Evolutionary conservation across 2,888 invertebrate genomes (phyloP), one percentile per base, ranked within the genome.

Genomic region (Caenorhabditis doughertyi): DNA sequence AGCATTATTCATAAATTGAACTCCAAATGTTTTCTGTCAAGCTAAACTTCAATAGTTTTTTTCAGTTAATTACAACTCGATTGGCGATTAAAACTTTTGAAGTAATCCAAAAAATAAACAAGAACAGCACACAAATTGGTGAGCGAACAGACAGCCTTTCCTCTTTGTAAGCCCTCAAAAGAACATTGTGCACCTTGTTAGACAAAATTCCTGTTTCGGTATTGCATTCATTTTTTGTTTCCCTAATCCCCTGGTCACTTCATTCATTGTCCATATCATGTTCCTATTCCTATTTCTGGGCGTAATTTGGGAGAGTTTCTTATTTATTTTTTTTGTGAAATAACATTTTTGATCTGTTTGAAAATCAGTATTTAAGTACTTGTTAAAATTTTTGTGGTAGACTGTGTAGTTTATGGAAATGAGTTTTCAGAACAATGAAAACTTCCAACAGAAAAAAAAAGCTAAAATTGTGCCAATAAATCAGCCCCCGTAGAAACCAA

Each of bases 131-230:
- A 76, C 76, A 77, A 67, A 53, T 77, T 51, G 39, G 60, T 44
- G 72, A 29, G 62, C 42, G 23, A 18, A 32, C 53, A 64, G 73
- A 55, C 65, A 58, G 39, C 67, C 74, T 65, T 65, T 74, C 27
- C 51, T 25, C 53, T 68, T 76, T 68, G 67, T 68, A 67, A 76
- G 76, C 42, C 68, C 58, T 70, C 53, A 68, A 70, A 77, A 68
- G 77, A 77, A 68, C 77, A 76, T 68, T 76, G 76, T 76, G 74
- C 74, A 58, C 67, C 56, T 49, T 76, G 55, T 64, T 35, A 32
- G 42, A 8, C n/a, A n/a, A 11, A 47, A 58, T 67, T 74, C 74
- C 67, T 65, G 74, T 74, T 72, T 72, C n/a, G 29, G 62, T 18
- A 35, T 53, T 42, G 58, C 67, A 76, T 49, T 21, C 76, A 8